These are phyloP conservation scores for Numenius phaeopus DNA, from an alignment of 2,797 vertebrate species.

Conservation along the genomic window DNA sequence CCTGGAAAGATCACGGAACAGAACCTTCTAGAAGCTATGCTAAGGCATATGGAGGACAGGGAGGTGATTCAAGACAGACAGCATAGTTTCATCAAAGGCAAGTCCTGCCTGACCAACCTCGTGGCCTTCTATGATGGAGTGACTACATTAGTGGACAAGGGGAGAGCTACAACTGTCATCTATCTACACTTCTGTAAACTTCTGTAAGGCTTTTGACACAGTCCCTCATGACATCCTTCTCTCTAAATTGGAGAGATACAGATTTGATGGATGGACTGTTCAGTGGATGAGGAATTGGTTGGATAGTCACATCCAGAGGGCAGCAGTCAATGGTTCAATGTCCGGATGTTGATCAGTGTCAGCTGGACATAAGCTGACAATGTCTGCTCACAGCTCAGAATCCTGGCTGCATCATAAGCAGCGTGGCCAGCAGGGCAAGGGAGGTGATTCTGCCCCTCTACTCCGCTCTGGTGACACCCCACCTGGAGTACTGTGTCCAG, in stretches of 20 bases:
- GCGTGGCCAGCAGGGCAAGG: not conserved
- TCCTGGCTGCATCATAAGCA: not conserved
- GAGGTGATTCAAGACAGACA: not conserved
- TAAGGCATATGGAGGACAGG: not conserved
- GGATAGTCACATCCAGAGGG: not conserved
- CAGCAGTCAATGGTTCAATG: not conserved
- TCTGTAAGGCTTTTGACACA: not conserved
- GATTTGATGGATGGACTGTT: not conserved
- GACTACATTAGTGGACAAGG: not conserved
- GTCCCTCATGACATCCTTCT: not conserved
- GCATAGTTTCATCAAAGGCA: not conserved
- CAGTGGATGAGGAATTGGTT: not conserved
- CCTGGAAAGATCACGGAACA: not conserved
- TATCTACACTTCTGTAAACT: not conserved
- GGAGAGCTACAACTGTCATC: not conserved
- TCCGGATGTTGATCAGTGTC: too few species aligned
- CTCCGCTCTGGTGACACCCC: not conserved
- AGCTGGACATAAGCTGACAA: not conserved
- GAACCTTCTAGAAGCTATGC: not conserved
- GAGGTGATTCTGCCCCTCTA: not conserved
- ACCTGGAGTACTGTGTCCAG: not conserved
- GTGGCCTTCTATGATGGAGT: not conserved
- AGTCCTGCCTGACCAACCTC: not conserved
- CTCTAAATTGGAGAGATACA: not conserved
- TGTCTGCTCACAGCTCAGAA: not conserved